Conservation (phyloP, 2,888 invertebrate genomes). For the Andrena praecox region DNA sequence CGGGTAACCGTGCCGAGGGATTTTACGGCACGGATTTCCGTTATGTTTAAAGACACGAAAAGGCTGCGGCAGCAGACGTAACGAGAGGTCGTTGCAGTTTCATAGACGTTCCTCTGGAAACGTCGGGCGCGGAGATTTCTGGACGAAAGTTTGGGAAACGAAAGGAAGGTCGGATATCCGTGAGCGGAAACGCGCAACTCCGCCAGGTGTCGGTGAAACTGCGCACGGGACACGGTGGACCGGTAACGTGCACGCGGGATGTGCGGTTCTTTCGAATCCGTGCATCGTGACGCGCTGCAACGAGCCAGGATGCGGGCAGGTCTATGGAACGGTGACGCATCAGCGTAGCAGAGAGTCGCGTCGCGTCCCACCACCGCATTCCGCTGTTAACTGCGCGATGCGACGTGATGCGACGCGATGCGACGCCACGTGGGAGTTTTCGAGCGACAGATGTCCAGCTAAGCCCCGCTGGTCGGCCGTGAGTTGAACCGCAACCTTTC, state of each 20-base stretch:
- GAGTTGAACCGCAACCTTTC: conserved; percentile 4
- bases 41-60: not conserved
- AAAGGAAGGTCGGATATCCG: not conserved
- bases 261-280: conserved; percentile 56
- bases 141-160: not conserved
- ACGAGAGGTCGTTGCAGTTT: not conserved
- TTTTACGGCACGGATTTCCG: not conserved
- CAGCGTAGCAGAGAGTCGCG: conserved; percentile 9
- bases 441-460: conserved; percentile 56
- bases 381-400: conserved; percentile 34
- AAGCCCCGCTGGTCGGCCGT: conserved; percentile 34
- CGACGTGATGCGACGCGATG: too few relatives aligned
- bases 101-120: not conserved
- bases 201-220: conserved; percentile 41
- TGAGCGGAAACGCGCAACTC: conserved; percentile 22
- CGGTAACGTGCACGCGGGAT: conserved; percentile 27
- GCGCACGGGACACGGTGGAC: not conserved
- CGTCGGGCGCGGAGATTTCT: not conserved
- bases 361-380: conserved; percentile 29
- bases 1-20: not conserved
- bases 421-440: conserved; percentile 26
- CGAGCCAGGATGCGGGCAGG: conserved; percentile 2
- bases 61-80: not conserved
- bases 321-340: conserved; percentile 12
- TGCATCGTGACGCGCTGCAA: not conserved